These are phyloP conservation scores for Dendrolimus houi DNA, from an alignment of 2,888 invertebrate genomes.

Conservation along the genomic window DNA sequence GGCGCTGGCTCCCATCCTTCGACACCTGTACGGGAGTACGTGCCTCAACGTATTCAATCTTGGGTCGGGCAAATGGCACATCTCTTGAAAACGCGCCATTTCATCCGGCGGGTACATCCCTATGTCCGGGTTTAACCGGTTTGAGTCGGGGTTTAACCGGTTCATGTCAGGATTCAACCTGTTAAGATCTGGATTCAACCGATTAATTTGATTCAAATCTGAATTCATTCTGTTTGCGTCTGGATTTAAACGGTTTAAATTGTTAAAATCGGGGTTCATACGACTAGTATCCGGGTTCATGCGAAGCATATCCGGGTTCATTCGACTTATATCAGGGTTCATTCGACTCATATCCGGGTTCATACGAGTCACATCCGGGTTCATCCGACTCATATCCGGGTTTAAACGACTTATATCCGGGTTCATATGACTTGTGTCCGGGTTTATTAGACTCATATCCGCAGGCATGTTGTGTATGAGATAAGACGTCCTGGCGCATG, in stretches of 20 bases:
- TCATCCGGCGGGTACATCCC: constrained; percentile 16
- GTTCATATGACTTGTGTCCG: constrained; percentile 23
- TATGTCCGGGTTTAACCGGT: constrained; percentile 34
- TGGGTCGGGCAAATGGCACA: constrained; percentile 1
- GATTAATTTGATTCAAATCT: constrained; percentile 21
- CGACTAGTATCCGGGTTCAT: constrained; percentile 27
- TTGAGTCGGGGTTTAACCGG: constrained; percentile 29
- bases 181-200: constrained; percentile 23
- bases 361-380: constrained; percentile 26
- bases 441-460: constrained; percentile 17
- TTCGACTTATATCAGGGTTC: constrained; percentile 21
- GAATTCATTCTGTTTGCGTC: constrained; percentile 31
- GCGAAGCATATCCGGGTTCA: constrained; percentile 24
- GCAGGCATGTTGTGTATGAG: constrained; percentile 28
- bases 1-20: constrained; percentile 51
- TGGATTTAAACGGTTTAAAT: constrained; percentile 15
- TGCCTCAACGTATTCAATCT: constrained; percentile 59
- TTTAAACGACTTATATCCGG: constrained; percentile 14
- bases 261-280: constrained; percentile 16
- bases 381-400: constrained; percentile 31
- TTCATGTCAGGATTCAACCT: constrained; percentile 23
- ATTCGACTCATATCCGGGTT: constrained; percentile 26
- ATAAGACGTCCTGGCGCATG: constrained; percentile 46
- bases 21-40: constrained; percentile 60
- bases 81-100: constrained; percentile 26